Evolutionary conservation across 2,797 vertebrate genomes (phyloP), one percentile per base, ranked within the genome.

Genomic region (Brachyalestes nurse): DNA sequence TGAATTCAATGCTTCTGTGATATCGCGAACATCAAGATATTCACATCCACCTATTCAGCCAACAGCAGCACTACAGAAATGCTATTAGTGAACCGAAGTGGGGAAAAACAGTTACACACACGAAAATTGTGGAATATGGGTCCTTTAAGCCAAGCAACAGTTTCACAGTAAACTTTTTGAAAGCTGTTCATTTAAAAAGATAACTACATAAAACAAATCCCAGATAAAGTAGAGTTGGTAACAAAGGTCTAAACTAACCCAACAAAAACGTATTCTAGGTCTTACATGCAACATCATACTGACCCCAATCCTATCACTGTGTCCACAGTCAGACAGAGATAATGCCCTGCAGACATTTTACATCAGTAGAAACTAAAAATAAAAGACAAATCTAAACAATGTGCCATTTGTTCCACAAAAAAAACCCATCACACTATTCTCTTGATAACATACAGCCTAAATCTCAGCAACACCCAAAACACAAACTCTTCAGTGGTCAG

Each of bases 301-400:
- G 38, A 65, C 62, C 17, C 62, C 40, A 65, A 65, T 65, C 34
- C 61, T 19, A 64, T 38, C 25, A 62, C 61, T 42, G 62, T 19
- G 13, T 7, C 34, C 38, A 28, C 62, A 70, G 42, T 70, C 67
- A 49, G 42, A 69, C 19, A 49, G 66, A 69, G 42, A 49, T 51
- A 71, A 47, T 28, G 28, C 65, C 65, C 19, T 4, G 34, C 19
- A 45, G 42, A 13, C 38, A 34, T 65, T 34, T 65, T 5, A 40
- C 14, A 67, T 70, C 21, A 49, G 21, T 17, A 17, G 45, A 49
- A 51, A 51, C 12, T 25, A 14, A 21, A 67, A 45, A 66, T 69
- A 67, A 69, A 21, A 69, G 42, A 70, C 51, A 5, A 51, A 23
- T 14, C 19, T 5, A 69, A 49, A 47, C 42, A 10, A 4, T 14